These are phyloP conservation scores for Leucosticte australis DNA, from an alignment of 2,113 vertebrate species.

Conservation along the genomic window DNA sequence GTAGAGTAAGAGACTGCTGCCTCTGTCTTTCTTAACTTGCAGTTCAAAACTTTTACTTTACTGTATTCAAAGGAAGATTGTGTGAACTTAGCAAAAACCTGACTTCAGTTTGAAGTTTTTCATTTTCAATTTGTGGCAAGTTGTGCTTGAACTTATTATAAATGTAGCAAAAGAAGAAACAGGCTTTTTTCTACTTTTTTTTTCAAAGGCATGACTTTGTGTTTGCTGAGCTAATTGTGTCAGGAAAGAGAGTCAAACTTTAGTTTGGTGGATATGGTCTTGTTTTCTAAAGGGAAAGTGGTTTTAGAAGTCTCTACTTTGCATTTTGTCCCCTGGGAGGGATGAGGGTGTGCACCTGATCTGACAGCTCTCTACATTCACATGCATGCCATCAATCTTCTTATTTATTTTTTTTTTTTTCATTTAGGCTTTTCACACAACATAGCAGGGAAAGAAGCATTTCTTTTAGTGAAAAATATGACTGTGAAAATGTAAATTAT, in stretches of 20 bases:
- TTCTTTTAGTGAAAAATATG: not conserved
- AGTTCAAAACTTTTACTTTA: not conserved
- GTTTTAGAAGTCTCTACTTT: not conserved
- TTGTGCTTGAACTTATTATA: not conserved
- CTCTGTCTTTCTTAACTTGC: not conserved
- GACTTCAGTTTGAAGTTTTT: not conserved
- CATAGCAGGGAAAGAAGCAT: not conserved
- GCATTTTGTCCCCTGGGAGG: not conserved
- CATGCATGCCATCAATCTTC: not conserved
- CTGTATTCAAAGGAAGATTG: not conserved
- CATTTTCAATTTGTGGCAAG: not conserved
- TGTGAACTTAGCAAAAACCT: not conserved
- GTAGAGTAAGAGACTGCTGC: not conserved
- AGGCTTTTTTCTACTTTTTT: not conserved
- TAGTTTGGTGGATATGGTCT: not conserved
- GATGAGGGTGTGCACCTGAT: rapidly evolving
- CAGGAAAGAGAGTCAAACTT: not conserved
- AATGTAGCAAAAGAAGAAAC: not conserved
- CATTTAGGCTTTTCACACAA: not conserved
- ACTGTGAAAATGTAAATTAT: not conserved
- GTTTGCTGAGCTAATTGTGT: not conserved
- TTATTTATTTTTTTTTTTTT: not conserved
- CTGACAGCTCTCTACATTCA: not conserved
- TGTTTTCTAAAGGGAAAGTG: not conserved
- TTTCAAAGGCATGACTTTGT: not conserved